Conservation (phyloP, 1,140 invertebrate species). For the Macrotrachela quadricornifera region DNA sequence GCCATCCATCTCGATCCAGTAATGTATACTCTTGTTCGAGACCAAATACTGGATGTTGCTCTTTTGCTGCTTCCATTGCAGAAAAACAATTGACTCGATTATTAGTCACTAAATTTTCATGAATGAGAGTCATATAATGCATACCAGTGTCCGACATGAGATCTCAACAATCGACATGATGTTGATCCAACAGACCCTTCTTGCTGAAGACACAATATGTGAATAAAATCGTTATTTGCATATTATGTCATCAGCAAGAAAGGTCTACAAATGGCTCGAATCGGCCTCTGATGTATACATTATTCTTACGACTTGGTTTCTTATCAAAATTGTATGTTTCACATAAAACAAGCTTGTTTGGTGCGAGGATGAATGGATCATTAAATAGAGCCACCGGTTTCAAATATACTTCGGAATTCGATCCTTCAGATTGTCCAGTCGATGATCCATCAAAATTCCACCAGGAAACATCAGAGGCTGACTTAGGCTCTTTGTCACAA, state of each 20-base stretch:
- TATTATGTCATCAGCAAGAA: too few species aligned
- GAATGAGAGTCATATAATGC: too few species aligned
- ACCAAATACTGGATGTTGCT: slow-evolving; percentile 75
- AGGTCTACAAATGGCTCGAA: too few species aligned
- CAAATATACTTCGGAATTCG: slow-evolving; percentile 62
- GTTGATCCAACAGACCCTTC: too few species aligned
- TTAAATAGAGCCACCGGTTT: slow-evolving; percentile 66
- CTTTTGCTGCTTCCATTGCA: slow-evolving; percentile 45
- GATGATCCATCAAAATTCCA: slow-evolving; percentile 87
- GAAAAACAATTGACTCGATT: slow-evolving; percentile 50
- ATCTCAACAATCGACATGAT: too few species aligned
- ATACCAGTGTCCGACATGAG: too few species aligned
- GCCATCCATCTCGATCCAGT: slow-evolving; percentile 61
- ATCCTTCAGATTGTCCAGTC: slow-evolving; percentile 36
- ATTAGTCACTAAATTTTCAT: slow-evolving; percentile 39
- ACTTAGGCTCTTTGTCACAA: slow-evolving; percentile 48
- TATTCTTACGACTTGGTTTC: slow-evolving; percentile 43
- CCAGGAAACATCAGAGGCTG: slow-evolving; percentile 56
- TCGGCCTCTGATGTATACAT: too few species aligned
- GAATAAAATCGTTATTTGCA: too few species aligned
- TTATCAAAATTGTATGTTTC: slow-evolving; percentile 49
- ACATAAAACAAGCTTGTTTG: slow-evolving; percentile 72
- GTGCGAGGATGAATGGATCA: slow-evolving; percentile 62
- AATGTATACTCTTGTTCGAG: slow-evolving; percentile 81
- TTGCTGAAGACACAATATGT: too few species aligned